Evolutionary conservation across 2,113 vertebrate species (phyloP).

Genomic region (Anarrhichthys ocellatus): DNA sequence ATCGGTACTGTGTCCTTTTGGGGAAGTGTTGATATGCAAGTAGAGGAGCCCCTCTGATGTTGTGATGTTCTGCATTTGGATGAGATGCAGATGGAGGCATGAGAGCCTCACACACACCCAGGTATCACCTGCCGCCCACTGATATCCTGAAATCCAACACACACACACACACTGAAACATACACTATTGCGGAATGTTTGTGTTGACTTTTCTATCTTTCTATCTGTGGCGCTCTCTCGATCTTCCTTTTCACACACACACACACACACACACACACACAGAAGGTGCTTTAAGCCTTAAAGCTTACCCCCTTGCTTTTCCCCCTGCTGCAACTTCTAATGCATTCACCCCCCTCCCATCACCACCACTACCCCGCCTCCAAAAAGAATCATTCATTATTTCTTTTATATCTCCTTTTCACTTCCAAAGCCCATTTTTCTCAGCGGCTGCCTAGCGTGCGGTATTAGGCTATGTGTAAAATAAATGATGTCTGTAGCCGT

Average conservation of each 20-base stretch:
- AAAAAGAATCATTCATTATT: slow-evolving; percentile 76
- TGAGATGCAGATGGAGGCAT: slow-evolving; percentile 75
- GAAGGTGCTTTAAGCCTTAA: slow-evolving; percentile 60
- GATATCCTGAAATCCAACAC: slow-evolving; percentile 47
- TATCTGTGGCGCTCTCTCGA: slow-evolving; percentile 10
- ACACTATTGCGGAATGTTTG: slow-evolving; percentile 35
- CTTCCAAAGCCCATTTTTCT: slow-evolving; percentile 87
- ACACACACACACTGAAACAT: slow-evolving; percentile 16
- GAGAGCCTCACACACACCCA: slow-evolving; percentile 60
- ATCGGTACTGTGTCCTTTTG: slow-evolving; percentile 44
- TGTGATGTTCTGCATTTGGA: slow-evolving; percentile 68
- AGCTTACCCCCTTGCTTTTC: slow-evolving; percentile 61
- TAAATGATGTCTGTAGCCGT: slow-evolving; percentile 99
- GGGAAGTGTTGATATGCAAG: slow-evolving; percentile 38
- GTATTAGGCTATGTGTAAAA: slow-evolving; percentile 99
- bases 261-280: slow-evolving; percentile 14
- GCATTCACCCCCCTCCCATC: slow-evolving; percentile 62
- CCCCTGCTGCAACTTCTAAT: slow-evolving; percentile 76
- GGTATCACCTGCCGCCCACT: slow-evolving; percentile 56
- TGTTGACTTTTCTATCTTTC: slow-evolving; percentile 46
- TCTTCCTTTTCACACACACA: slow-evolving; percentile 20
- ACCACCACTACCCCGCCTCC: background rate
- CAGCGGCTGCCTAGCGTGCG: slow-evolving; percentile 92
- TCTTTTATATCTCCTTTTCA: slow-evolving; percentile 76
- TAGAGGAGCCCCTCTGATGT: slow-evolving; percentile 61